phyloP scores from a whole-genome alignment of 2,888 invertebrate species.

The Torymus tubicola region DNA sequence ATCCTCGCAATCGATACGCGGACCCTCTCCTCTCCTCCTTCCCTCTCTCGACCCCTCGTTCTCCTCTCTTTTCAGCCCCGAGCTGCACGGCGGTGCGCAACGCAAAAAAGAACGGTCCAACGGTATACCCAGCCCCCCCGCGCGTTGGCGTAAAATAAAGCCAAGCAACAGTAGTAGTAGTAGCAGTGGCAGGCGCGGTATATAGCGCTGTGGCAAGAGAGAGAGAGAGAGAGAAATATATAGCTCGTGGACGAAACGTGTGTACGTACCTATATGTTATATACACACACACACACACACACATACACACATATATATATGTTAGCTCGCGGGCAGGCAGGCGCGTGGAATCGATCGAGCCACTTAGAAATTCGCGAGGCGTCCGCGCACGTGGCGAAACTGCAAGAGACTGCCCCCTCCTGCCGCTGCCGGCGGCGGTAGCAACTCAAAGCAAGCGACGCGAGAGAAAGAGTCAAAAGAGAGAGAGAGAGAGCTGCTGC shows the following conservation, averaged over 20 bases:
- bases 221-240: background rate
- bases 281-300: too few relatives aligned
- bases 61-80: too few relatives aligned
- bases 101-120: conserved; percentile 6
- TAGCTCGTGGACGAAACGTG: background rate
- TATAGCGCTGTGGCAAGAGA: background rate
- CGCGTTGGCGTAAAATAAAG: conserved; percentile 3
- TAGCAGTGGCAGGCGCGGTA: too few relatives aligned
- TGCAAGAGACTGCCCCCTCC: conserved; percentile 53
- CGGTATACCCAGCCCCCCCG: background rate
- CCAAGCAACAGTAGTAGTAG: background rate
- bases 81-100: too few relatives aligned
- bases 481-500: conserved; percentile 14
- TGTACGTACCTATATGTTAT: too few relatives aligned
- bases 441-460: conserved; percentile 31
- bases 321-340: background rate
- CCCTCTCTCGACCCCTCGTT: too few relatives aligned
- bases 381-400: conserved; percentile 64
- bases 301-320: too few relatives aligned
- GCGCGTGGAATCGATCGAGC: conserved; percentile 36
- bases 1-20: background rate
- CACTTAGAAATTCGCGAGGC: conserved; percentile 63
- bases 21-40: background rate
- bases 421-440: background rate
- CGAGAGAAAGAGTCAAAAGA: conserved; percentile 29